Evolutionary conservation across 2,888 invertebrate genomes (phyloP), one percentile per base, ranked within the genome.

Genomic region (Caenorhabditis sp.): DNA sequence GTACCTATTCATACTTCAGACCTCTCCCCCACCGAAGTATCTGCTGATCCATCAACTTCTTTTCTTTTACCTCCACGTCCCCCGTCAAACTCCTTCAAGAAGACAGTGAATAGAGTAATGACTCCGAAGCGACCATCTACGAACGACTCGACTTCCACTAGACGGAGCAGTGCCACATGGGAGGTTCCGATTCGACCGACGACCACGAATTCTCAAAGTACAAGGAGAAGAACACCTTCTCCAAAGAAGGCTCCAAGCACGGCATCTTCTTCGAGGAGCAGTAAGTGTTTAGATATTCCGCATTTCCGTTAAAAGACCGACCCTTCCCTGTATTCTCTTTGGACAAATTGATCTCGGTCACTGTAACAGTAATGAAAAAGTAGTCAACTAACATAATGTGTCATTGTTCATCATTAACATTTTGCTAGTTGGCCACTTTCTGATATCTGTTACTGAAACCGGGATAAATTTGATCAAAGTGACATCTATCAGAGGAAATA

Each of bases 21-120:
- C 31, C 61, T 87, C 0, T 85, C 85, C 1, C 87, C 87, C 12
- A 85, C 84, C 1, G 79, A 84, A 63, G 73, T 84, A 0, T 58
- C 59, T 16, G 76, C 76, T 19, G 73, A 80, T 66, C 81, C 82
- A 31, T 73, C 84, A 24, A 47, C 68, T 10, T 61, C 82, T 12
- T 85, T 69, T 49, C 74, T 86, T 24, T 59, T 81, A 16, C 83
- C 85, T 24, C 85, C 86, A 5, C 49, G 79, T 24, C 80, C 77
- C n/a, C 75, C 81, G 1, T 75, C 80, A 10, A 61, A 35, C 14
- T 63, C 73, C 0, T 44, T 54, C 0, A 47, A 61, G 31, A 26
- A 31, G 22, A 41, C 54, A 4, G 19, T 44, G 26, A 64, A 47
- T 22, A n/a, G 19, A 6, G 47, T 47, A 2, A 47, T 47, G 47